phyloP scores from a whole-genome alignment of 2,888 invertebrate genomes.

The Pandemis heparana region DNA sequence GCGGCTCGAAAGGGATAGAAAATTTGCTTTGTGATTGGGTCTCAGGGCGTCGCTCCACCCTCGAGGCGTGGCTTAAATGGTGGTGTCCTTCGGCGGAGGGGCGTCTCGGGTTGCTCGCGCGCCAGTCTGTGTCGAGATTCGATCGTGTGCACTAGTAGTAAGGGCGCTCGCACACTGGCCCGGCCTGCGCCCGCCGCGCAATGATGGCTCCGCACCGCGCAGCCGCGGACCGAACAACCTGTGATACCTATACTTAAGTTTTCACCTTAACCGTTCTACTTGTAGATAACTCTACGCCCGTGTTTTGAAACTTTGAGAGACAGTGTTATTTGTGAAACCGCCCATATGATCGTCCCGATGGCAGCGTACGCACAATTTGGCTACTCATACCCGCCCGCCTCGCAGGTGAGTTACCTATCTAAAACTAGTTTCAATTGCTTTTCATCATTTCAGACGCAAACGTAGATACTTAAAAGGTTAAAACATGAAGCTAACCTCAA shows the following conservation, averaged over 20 bases:
- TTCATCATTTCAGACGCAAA: not conserved
- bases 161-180: slow-evolving; percentile 67
- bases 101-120: slow-evolving; percentile 79
- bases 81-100: slow-evolving; percentile 81
- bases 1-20: slow-evolving; percentile 74
- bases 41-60: slow-evolving; percentile 62
- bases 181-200: slow-evolving; percentile 79
- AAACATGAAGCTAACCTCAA: not conserved
- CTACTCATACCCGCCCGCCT: slow-evolving; percentile 96
- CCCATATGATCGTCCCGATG: slow-evolving; percentile 86
- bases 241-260: slow-evolving; percentile 76
- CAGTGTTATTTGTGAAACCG: slow-evolving; percentile 83
- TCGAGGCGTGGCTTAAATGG: slow-evolving; percentile 68
- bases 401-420: slow-evolving; percentile 89
- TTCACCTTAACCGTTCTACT: slow-evolving; percentile 62
- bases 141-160: slow-evolving; percentile 74
- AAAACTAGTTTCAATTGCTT: not conserved
- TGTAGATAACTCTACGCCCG: slow-evolving; percentile 74
- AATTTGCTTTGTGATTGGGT: slow-evolving; percentile 69
- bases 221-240: slow-evolving; percentile 79
- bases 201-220: slow-evolving; percentile 78
- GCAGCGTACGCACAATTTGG: slow-evolving; percentile 97
- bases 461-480: not conserved
- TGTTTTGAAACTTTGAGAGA: slow-evolving; percentile 80
- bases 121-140: slow-evolving; percentile 81